Base-by-base conservation (phyloP, 2,113 vertebrate species). In the Cyprinodon variegatus region DNA sequence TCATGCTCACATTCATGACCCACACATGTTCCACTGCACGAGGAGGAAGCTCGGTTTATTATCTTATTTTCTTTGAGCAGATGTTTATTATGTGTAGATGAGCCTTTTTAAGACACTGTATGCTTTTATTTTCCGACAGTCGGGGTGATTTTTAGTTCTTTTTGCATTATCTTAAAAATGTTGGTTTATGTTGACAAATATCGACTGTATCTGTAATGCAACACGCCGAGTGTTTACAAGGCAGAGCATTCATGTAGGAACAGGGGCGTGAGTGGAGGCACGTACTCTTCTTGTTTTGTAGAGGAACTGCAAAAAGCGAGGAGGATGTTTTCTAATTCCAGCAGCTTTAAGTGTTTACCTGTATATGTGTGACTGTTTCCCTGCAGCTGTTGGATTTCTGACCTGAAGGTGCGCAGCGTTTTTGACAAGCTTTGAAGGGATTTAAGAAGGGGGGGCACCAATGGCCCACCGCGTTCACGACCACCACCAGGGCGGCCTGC, bases 391-490 rank as follows among this genome's bases (percentile, higher is more conserved):
- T 43, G 17, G 10, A 1, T 70, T 9, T n/a, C 29, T 46, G 14
- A 0, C 38, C 68, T 70, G 78, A 12, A 75, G 73, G 77, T 70
- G 50, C 17, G 77, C 22, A 6, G 20, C 60, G 41, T 60, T 68
- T 72, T 10, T 36, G 29, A 43, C 39, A 12, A 20, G 39, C 9
- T 40, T 79, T 45, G 68, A 29, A 29, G 53, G 67, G 17, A 48
- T 39, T 70, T 46, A 65, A 79, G 75, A 83, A 50, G 15, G 86
- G 15, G 86, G 79, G 78, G 70, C 83, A 82, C 81, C n/a, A 76
- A 99, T 99, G 98, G 96, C 95, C 91, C 96, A 95, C 91, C 94
- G 92, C 84, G 95, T 95, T 77, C 95, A 94, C 89, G 94, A 95
- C 85, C 93, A 95, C 86, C 93, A 86, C 57, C 82, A 86, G 67